Evolutionary conservation across 2,888 invertebrate species (phyloP), one percentile per base, ranked within the genome.

Genomic region (Perizoma flavofasciatum): DNA sequence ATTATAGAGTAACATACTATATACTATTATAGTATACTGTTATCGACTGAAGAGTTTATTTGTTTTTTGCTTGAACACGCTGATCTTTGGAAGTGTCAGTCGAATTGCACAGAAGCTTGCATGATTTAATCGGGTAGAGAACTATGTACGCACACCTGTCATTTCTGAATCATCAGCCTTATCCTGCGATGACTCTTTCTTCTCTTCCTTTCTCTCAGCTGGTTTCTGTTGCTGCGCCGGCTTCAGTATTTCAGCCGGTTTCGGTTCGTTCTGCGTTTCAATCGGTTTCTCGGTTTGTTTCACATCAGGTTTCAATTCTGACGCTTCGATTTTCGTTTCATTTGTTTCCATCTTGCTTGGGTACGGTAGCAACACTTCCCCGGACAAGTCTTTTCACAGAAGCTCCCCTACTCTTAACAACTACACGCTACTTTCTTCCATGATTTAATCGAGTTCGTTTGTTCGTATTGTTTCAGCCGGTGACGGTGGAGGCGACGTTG

Each of bases 101-200:
- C n/a, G n/a, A n/a, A n/a, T n/a, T n/a, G n/a, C n/a, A n/a, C n/a
- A n/a, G n/a, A n/a, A n/a, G n/a, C n/a, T n/a, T n/a, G n/a, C n/a
- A n/a, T n/a, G n/a, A n/a, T n/a, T n/a, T n/a, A n/a, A n/a, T n/a
- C n/a, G n/a, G n/a, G n/a, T n/a, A n/a, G n/a, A n/a, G n/a, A n/a
- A n/a, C n/a, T n/a, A n/a, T n/a, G n/a, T 22, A 3, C 22, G 22
- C 37, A 4, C 6, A 94, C 95, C 92, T 68, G 94, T 91, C 94
- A 95, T 92, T 75, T 95, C 93, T 80, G 91, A 83, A 65, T 93
- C 90, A 73, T 94, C 90, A 77, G 82, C 78, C 83, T 88, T 90
- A 74, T 89, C 80, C 61, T 79, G 78, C 57, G 86, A 84, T 59
- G 78, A 71, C 55, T 89, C 88, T 66, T 88, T 92, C 82, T 92